Evolutionary conservation across 64 coral and sea anemone genomes (phyloP), one percentile per base, ranked within the genome.

Genomic region (Pachyseris speciosa): DNA sequence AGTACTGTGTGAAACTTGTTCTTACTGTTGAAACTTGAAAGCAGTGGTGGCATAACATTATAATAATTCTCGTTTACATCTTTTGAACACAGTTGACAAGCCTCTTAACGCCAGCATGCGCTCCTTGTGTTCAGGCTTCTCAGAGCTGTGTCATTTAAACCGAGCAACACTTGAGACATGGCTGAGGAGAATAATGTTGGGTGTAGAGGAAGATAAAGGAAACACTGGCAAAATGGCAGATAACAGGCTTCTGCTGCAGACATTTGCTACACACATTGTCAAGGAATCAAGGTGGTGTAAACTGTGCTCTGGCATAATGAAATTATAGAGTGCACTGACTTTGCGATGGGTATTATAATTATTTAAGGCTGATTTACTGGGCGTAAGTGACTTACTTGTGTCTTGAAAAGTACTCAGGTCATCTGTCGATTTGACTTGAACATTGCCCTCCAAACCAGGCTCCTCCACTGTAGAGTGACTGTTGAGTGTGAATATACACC

Each of bases 211-310:
- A 27, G 97, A 99, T 49, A 92, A 94, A 92, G 97, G 89, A 69
- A 99, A 95, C 73, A 95, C 94, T 20, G 97, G 97, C 32, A 99
- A 99, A 49, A 99, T 99, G 97, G 97, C 97, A n/a, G 97, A 99
- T 75, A 99, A 99, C 67, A 89, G 97, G 51, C 85, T 99, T 15
- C 86, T 95, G 2, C 61, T 99, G 7, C 97, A 95, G 61, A 88
- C 94, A 24, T 93, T 99, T 90, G 86, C 83, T 8, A 92, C 90
- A 58, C 80, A 90, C 25, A 84, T 99, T 75, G 94, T 95, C 42
- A 93, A 87, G 75, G 97, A 99, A 61, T 73, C 74, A 25, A 94
- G 87, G 95, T 98, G 17, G 58, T 61, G 22, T 5, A 16, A 3
- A 55, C 9, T 16, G 2, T 16, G 51, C 43, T 45, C 4, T 4